phyloP scores from a whole-genome alignment of 2,888 invertebrate genomes.

The Proisotoma minuta region DNA sequence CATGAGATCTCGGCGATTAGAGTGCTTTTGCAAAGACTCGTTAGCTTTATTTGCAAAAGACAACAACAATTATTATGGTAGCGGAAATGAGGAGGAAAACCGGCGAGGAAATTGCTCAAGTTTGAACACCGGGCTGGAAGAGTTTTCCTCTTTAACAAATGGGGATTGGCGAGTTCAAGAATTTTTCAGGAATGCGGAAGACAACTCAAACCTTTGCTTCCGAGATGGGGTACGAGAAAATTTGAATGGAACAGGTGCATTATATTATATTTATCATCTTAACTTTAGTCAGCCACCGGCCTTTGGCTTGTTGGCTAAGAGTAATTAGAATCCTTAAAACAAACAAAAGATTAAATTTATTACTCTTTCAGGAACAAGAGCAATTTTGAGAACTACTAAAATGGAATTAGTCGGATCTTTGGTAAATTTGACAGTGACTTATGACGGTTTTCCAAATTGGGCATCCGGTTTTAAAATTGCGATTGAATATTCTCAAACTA shows the following conservation, averaged over 20 bases:
- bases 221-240: background rate
- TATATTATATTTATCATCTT: too few species aligned
- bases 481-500: background rate
- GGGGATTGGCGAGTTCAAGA: slow-evolving; percentile 31
- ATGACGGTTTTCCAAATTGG: slow-evolving; percentile 32
- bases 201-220: slow-evolving; percentile 19
- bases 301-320: too few species aligned
- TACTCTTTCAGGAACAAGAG: slow-evolving; percentile 8
- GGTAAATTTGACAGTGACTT: slow-evolving; percentile 27
- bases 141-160: background rate
- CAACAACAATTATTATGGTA: too few species aligned
- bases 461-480: slow-evolving; percentile 24
- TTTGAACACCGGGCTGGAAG: background rate
- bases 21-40: slow-evolving; percentile 29
- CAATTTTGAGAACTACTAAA: slow-evolving; percentile 3
- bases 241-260: slow-evolving; percentile 14
- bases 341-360: background rate
- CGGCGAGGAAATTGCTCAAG: slow-evolving; percentile 20
- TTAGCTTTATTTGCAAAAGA: slow-evolving; percentile 30
- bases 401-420: background rate
- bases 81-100: slow-evolving; percentile 26
- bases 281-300: too few species aligned
- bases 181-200: slow-evolving; percentile 27
- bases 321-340: too few species aligned
- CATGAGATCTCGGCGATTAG: slow-evolving; percentile 26